These are phyloP conservation scores for Myiagra hebetior DNA, from an alignment of 2,113 vertebrate species.

Conservation along the genomic window DNA sequence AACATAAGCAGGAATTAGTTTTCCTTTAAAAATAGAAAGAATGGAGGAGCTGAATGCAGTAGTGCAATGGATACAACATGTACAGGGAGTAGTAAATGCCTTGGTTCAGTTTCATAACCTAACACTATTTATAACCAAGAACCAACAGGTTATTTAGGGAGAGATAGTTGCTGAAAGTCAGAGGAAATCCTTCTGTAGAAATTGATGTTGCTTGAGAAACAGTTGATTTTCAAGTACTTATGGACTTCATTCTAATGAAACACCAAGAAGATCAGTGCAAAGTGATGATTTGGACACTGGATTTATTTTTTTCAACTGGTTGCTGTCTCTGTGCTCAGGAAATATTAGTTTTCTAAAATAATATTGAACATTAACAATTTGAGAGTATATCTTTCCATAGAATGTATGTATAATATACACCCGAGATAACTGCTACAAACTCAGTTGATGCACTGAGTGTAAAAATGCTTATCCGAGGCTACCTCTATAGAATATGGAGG, in stretches of 20 bases:
- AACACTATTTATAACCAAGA: background rate
- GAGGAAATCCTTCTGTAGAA: background rate
- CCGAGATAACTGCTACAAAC: background rate
- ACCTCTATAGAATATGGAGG: background rate
- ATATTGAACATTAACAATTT: background rate
- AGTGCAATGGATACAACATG: background rate
- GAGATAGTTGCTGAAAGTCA: background rate
- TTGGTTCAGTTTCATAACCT: background rate
- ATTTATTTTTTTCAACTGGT: background rate
- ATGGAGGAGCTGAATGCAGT: background rate
- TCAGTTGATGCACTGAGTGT: background rate
- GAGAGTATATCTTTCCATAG: background rate
- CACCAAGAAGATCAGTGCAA: background rate
- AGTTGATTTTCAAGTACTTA: background rate
- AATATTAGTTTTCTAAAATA: background rate
- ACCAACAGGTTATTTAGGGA: background rate
- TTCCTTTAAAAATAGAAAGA: background rate
- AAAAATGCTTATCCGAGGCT: background rate
- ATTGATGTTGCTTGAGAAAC: background rate
- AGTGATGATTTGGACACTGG: background rate
- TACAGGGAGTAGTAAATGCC: background rate
- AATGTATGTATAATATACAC: background rate
- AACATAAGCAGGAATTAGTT: background rate
- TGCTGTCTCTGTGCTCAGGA: background rate
- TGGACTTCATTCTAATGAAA: background rate